phyloP scores from a whole-genome alignment of 2,113 vertebrate genomes.

The Amphilophus citrinellus region DNA sequence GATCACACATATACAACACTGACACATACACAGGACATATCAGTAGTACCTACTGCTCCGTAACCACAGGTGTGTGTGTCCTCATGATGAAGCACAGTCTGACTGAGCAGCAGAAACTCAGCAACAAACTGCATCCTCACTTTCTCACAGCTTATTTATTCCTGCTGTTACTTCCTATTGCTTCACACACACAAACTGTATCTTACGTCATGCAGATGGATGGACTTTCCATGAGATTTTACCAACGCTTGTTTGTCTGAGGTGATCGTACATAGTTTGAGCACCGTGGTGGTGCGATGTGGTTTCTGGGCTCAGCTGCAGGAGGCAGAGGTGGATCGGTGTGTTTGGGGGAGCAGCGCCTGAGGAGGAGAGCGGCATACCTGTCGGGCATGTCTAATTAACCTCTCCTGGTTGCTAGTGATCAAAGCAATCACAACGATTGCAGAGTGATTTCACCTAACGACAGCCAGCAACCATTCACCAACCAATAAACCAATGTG shows the following conservation, averaged over 20 bases:
- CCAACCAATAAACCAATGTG: too few species aligned
- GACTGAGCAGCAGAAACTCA: background rate
- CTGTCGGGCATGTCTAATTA: background rate
- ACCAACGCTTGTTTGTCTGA: background rate
- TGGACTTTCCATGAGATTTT: background rate
- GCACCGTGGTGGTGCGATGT: background rate
- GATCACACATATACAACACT: background rate
- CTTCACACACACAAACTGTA: background rate
- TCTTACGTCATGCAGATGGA: background rate
- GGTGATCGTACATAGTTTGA: background rate
- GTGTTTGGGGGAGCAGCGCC: background rate
- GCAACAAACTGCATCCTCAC: background rate
- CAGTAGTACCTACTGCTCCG: background rate
- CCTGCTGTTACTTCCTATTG: background rate
- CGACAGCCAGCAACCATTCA: background rate
- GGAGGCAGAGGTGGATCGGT: background rate
- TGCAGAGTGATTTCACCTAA: background rate
- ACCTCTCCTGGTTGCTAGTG: too few species aligned
- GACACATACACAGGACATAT: background rate
- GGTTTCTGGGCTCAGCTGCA: background rate
- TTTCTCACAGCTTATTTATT: background rate
- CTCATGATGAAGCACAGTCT: background rate
- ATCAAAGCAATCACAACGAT: background rate
- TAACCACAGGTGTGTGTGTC: background rate
- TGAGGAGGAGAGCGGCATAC: background rate